Evolutionary conservation across 2,888 invertebrate species (phyloP).

Genomic region (Tenthredo amoena): DNA sequence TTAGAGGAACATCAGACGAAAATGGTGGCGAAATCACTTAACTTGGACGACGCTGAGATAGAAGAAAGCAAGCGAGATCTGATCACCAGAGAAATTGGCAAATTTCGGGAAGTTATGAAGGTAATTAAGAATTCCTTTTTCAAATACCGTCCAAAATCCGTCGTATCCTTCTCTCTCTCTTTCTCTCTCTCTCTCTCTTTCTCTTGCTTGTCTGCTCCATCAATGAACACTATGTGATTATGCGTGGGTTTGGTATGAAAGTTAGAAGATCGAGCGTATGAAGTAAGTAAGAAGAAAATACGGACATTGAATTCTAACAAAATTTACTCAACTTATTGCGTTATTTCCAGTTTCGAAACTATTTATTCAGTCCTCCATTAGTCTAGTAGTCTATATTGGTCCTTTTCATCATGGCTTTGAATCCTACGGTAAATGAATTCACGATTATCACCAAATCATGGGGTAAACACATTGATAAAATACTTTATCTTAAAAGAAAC

Average conservation of each 20-base stretch:
- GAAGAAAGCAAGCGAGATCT: slow-evolving; percentile 98
- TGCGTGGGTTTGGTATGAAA: slow-evolving; percentile 30
- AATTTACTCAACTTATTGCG: neutral
- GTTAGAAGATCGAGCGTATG: neutral
- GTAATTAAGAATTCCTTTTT: slow-evolving; percentile 79
- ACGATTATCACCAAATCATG: neutral
- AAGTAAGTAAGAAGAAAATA: neutral
- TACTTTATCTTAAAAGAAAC: neutral
- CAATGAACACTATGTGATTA: slow-evolving; percentile 23
- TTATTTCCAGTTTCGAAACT: neutral
- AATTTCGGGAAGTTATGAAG: slow-evolving; percentile 98
- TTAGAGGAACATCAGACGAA: slow-evolving; percentile 82
- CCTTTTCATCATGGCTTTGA: neutral
- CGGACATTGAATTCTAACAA: neutral
- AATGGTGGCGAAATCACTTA: slow-evolving; percentile 73
- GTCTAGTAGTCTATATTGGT: neutral
- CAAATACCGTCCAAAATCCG: slow-evolving; percentile 22
- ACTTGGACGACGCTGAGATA: slow-evolving; percentile 91
- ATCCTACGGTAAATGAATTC: neutral
- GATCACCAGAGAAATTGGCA: slow-evolving; percentile 98
- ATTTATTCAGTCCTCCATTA: neutral
- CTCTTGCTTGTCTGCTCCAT: slow-evolving; percentile 28
- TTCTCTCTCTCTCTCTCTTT: slow-evolving; percentile 30
- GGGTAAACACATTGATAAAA: neutral
- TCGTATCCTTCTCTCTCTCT: neutral